phyloP scores from a whole-genome alignment of 1,140 invertebrate species.

The Hypothenemus hampei region DNA sequence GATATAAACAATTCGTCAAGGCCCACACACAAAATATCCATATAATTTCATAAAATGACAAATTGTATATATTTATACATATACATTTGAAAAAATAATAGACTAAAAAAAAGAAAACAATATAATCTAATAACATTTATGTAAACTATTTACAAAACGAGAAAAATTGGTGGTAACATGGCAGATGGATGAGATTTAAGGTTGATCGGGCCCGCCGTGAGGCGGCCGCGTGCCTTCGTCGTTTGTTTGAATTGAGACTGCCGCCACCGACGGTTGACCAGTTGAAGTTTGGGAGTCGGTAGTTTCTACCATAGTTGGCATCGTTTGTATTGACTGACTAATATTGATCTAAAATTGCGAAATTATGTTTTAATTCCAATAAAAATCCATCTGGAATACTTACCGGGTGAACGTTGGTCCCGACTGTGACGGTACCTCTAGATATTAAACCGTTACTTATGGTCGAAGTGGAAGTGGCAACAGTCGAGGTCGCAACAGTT shows the following conservation, averaged over 20 bases:
- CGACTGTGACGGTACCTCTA: constrained; percentile 38
- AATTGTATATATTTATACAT: too few species aligned
- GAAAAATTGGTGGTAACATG: too few species aligned
- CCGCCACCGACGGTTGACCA: constrained; percentile 39
- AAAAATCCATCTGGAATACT: not conserved
- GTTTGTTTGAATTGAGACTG: constrained; percentile 46
- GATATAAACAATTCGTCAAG: too few species aligned
- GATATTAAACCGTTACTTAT: constrained; percentile 33
- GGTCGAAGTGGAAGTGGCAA: constrained; percentile 44
- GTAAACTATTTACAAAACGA: too few species aligned
- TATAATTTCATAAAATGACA: too few species aligned
- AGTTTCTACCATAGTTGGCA: constrained; percentile 46
- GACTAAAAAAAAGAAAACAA: too few species aligned
- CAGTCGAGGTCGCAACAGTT: constrained; percentile 32
- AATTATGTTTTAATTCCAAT: not conserved
- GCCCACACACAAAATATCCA: too few species aligned
- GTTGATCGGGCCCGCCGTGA: constrained; percentile 39
- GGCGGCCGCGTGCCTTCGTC: constrained; percentile 27
- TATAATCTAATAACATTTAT: too few species aligned
- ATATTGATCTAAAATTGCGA: constrained; percentile 20
- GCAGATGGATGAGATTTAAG: constrained; percentile 8
- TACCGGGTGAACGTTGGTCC: constrained; percentile 40
- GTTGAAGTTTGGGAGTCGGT: constrained; percentile 41
- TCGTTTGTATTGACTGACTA: constrained; percentile 48
- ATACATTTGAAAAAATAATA: too few species aligned